phyloP scores from a whole-genome alignment of 2,113 vertebrate species.

The Gopherus evgoodei region DNA sequence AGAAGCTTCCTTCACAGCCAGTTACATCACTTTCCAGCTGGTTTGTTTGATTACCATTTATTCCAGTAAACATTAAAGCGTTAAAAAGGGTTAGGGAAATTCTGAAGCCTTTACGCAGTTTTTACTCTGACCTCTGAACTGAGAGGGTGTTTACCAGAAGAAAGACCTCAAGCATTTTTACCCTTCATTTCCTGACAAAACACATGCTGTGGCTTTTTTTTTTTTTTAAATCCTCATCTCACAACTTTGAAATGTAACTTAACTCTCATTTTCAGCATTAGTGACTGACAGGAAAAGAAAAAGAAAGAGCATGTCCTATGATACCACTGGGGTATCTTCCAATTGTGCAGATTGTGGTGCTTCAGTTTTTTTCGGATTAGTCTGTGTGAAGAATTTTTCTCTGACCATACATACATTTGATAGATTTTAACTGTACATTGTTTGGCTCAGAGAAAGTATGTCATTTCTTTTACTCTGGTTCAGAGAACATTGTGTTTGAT shows the following conservation, averaged over 20 bases:
- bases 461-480: not conserved
- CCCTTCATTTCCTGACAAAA: not conserved
- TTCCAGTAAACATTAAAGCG: conserved; percentile 28
- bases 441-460: not conserved
- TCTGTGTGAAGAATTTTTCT: not conserved
- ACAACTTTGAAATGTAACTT: not conserved
- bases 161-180: not conserved
- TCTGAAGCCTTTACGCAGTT: not conserved
- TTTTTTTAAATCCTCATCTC: not conserved
- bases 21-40: conserved; percentile 22
- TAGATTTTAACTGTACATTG: not conserved
- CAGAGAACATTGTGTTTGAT: not conserved
- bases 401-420: not conserved
- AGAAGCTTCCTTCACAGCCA: conserved; percentile 33
- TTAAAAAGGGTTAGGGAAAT: not conserved
- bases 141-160: not conserved
- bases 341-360: not conserved
- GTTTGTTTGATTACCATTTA: conserved; percentile 31
- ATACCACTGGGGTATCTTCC: not conserved
- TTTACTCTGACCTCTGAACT: not conserved
- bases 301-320: not conserved
- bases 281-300: not conserved
- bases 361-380: not conserved
- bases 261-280: not conserved
- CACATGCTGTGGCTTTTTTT: not conserved